Conservation (phyloP, 2,888 invertebrate species). For the Dicranocentrus wangi region DNA sequence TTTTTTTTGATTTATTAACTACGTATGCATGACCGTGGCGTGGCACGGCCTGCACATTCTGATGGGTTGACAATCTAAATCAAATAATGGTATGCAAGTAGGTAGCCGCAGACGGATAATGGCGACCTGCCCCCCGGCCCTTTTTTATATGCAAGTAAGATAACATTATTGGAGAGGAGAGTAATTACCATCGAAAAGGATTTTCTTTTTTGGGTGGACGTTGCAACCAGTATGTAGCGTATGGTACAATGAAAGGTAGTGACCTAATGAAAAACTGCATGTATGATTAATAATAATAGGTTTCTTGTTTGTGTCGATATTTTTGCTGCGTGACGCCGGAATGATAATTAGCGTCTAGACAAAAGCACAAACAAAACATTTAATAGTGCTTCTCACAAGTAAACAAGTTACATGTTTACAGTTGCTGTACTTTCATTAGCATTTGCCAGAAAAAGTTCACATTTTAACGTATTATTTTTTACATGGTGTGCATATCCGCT, state of each 20-base stretch:
- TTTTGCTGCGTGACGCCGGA: slow-evolving; percentile 21
- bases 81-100: no score
- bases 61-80: no score
- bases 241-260: neutral
- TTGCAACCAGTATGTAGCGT: neutral
- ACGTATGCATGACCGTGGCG: neutral
- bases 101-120: no score
- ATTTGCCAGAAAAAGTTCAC: no score
- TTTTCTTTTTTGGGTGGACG: neutral
- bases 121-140: neutral
- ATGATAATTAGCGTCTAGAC: slow-evolving; percentile 33
- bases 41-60: no score
- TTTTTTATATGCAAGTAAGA: neutral
- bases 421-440: no score
- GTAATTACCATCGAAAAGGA: neutral
- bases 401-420: no score
- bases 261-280: neutral
- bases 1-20: neutral
- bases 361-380: slow-evolving; percentile 1
- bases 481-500: no score
- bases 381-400: no score
- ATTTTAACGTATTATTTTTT: no score
- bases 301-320: neutral
- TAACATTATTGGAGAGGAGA: neutral
- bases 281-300: neutral